These are phyloP conservation scores for Thalassaphorura encarpata DNA, from an alignment of 1,140 invertebrate genomes.

Conservation along the genomic window DNA sequence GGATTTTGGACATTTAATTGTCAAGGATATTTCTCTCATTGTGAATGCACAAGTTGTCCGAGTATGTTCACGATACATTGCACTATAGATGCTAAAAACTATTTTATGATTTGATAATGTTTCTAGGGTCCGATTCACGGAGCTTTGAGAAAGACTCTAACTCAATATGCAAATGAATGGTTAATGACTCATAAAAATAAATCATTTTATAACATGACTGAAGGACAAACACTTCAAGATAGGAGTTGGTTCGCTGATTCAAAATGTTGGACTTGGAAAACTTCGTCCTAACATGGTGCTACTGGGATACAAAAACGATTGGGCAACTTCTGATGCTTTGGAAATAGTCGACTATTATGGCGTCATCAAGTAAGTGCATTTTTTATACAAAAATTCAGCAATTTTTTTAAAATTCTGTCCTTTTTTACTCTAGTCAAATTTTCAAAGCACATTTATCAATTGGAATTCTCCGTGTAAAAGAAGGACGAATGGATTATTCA, in stretches of 20 bases:
- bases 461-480: conserved; percentile 47
- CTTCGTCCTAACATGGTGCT: conserved; percentile 50
- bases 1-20: conserved; percentile 46
- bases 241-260: conserved; percentile 36
- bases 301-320: conserved; percentile 49
- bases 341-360: conserved; percentile 46
- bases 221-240: conserved; percentile 36
- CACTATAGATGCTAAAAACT: background rate
- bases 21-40: conserved; percentile 45
- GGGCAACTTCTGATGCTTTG: conserved; percentile 39
- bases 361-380: conserved; percentile 45
- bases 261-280: conserved; percentile 47
- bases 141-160: background rate
- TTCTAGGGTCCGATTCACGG: background rate
- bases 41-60: conserved; percentile 43
- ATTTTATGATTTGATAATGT: background rate
- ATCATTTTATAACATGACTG: conserved; percentile 41
- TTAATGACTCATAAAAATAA: conserved; percentile 39
- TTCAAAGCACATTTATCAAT: conserved; percentile 52
- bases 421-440: conserved; percentile 49
- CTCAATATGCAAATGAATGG: conserved; percentile 35
- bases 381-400: too few species aligned
- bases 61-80: conserved; percentile 21
- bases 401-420: too few species aligned
- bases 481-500: conserved; percentile 46